Evolutionary conservation across 2,113 vertebrate species (phyloP).

Genomic region (Corvus moneduloides): DNA sequence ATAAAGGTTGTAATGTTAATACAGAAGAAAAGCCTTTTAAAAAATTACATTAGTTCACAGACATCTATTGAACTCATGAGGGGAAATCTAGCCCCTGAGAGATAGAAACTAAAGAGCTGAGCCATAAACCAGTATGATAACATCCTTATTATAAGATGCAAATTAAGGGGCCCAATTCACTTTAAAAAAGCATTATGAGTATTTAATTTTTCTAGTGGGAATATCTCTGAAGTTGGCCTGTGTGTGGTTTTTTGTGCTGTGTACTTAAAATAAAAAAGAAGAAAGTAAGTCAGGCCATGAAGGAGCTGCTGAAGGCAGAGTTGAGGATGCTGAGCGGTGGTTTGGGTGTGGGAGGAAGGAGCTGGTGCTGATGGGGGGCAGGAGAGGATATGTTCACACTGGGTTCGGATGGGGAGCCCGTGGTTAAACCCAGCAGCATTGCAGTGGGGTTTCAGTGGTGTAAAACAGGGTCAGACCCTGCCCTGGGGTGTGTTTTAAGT

Average conservation of each 20-base stretch:
- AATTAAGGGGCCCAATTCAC: conserved; percentile 81
- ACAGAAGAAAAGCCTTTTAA: conserved; percentile 71
- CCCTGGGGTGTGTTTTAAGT: not conserved
- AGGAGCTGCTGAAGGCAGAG: conserved; percentile 46
- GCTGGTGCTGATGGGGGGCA: not conserved
- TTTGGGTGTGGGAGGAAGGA: not conserved
- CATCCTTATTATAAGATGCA: conserved; percentile 85
- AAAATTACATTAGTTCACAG: conserved; percentile 78
- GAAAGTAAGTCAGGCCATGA: not conserved
- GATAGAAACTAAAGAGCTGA: conserved; percentile 77
- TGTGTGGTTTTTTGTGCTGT: conserved; percentile 37
- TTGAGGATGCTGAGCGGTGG: not conserved
- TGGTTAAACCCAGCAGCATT: not conserved
- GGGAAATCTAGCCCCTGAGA: conserved; percentile 81
- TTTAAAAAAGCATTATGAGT: conserved; percentile 82
- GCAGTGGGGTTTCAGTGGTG: not conserved
- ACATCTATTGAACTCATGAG: conserved; percentile 79
- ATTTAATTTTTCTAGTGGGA: conserved; percentile 85
- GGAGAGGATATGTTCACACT: not conserved
- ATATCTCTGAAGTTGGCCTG: conserved; percentile 76
- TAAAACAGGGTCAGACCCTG: not conserved
- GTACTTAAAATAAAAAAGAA: conserved; percentile 58
- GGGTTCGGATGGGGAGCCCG: not conserved
- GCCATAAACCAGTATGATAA: conserved; percentile 81
- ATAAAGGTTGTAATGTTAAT: conserved; percentile 71